These are phyloP conservation scores for Xestoiulus laeticollis DNA, from an alignment of 2,888 invertebrate species.

Conservation along the genomic window DNA sequence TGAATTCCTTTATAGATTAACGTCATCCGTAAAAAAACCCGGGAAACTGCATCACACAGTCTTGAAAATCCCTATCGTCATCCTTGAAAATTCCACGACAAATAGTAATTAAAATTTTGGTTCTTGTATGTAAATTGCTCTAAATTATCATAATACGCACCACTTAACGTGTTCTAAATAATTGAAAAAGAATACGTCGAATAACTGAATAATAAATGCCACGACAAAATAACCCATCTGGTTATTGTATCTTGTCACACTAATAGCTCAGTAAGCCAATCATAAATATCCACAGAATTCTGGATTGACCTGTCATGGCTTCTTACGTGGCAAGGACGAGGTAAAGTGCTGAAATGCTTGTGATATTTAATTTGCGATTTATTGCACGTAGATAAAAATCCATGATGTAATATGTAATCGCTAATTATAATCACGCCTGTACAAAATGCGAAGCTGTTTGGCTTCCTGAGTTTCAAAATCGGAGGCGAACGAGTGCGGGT, in stretches of 20 bases:
- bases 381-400: slow-evolving; percentile 6
- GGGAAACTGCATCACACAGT: not conserved
- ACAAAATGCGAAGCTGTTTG: not conserved
- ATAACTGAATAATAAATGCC: not conserved
- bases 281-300: slow-evolving; percentile 8
- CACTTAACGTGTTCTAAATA: too few relatives aligned
- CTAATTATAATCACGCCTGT: not conserved
- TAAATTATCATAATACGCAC: too few relatives aligned
- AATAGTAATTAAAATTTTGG: too few relatives aligned
- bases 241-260: not conserved
- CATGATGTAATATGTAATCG: slow-evolving; percentile 5
- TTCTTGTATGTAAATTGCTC: too few relatives aligned
- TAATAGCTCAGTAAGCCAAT: not conserved
- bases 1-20: not conserved
- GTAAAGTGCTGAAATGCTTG: not conserved
- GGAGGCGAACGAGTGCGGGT: not conserved
- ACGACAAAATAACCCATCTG: not conserved
- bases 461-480: slow-evolving; percentile 4
- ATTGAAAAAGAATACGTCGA: too few relatives aligned
- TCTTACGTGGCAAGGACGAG: slow-evolving; percentile 39
- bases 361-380: not conserved
- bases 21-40: not conserved
- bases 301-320: slow-evolving; percentile 31
- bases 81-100: too few relatives aligned
- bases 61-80: not conserved